Percentiles rank a stretch among this genome's conserved stretches.
Conservation (phyloP, 2,113 vertebrate species). For the Tauraco erythrolophus region DNA sequence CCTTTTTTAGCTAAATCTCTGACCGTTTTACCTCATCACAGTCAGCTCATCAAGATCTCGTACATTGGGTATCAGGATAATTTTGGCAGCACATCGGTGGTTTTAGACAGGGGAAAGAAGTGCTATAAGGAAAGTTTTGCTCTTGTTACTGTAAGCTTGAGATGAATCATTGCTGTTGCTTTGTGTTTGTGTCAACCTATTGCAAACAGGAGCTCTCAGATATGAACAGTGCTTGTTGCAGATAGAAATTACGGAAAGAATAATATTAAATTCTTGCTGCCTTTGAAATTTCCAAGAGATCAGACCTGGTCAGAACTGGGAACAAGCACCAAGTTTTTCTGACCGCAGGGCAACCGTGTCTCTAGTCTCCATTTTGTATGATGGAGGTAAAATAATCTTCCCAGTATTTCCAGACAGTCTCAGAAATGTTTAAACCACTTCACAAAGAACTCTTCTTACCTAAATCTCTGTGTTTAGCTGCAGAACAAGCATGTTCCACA, state of each 20-base stretch:
- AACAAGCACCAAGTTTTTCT: not conserved
- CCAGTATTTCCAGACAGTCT: not conserved
- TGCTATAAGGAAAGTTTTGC: not conserved
- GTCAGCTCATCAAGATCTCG: not conserved
- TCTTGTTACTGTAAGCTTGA: not conserved
- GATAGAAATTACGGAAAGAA: not conserved
- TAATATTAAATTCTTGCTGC: not conserved
- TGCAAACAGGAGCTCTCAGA: not conserved
- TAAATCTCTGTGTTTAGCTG: not conserved
- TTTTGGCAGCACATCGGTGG: not conserved
- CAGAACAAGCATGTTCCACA: not conserved
- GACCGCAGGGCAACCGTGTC: not conserved
- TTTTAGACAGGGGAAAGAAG: not conserved
- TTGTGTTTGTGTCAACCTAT: not conserved
- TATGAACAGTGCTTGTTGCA: not conserved
- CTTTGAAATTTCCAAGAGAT: not conserved
- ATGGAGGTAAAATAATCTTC: not conserved
- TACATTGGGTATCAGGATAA: not conserved
- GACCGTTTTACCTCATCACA: not conserved
- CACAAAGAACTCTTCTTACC: not conserved
- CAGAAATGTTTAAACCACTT: not conserved
- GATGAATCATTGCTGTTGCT: not conserved
- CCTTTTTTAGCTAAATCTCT: slow-evolving; percentile 36
- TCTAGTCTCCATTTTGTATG: not conserved
- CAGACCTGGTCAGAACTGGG: not conserved